Evolutionary conservation across 1,140 invertebrate species (phyloP).

Genomic region (Aphelenchoides fujianensis): DNA sequence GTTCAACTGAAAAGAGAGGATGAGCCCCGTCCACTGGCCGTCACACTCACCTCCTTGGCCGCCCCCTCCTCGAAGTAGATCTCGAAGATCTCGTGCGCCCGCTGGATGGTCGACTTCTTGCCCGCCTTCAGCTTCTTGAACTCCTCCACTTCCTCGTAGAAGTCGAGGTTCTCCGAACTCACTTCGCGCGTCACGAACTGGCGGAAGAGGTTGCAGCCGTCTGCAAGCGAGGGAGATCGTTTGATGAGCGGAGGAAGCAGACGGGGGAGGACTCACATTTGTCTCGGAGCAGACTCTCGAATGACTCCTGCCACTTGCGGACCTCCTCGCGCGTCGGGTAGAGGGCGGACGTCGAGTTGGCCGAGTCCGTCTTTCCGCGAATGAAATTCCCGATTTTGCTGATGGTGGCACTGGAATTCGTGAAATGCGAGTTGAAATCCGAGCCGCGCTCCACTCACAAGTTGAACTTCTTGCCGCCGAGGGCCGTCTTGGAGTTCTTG

Average conservation of each 20-base stretch:
- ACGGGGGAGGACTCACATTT: constrained; percentile 38
- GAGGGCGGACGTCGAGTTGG: constrained; percentile 38
- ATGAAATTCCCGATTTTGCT: constrained; percentile 20
- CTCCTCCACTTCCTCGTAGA: constrained; percentile 45
- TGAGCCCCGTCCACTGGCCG: not conserved
- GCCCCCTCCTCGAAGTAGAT: constrained; percentile 35
- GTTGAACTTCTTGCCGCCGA: constrained; percentile 24
- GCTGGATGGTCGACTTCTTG: constrained; percentile 39
- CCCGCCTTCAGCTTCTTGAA: constrained; percentile 45
- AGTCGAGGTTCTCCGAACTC: constrained; percentile 48
- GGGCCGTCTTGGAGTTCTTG: constrained; percentile 4
- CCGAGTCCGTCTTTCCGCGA: constrained; percentile 36
- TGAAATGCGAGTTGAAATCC: not conserved
- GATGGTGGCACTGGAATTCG: constrained; percentile 5
- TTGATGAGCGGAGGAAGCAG: constrained; percentile 18
- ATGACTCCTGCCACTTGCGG: constrained; percentile 45
- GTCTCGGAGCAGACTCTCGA: constrained; percentile 38
- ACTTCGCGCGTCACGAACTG: constrained; percentile 40
- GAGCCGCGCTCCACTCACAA: not conserved
- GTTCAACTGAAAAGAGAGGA: constrained; percentile 36
- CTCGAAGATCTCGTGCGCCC: constrained; percentile 36
- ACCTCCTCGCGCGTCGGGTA: constrained; percentile 47
- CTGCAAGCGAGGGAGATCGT: constrained; percentile 22
- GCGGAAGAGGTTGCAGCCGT: constrained; percentile 39
- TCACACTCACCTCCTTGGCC: constrained; percentile 39